Percentiles rank a stretch among this genome's conserved stretches.
Conservation (phyloP, 2,113 vertebrate genomes). For the Gobius niger region DNA sequence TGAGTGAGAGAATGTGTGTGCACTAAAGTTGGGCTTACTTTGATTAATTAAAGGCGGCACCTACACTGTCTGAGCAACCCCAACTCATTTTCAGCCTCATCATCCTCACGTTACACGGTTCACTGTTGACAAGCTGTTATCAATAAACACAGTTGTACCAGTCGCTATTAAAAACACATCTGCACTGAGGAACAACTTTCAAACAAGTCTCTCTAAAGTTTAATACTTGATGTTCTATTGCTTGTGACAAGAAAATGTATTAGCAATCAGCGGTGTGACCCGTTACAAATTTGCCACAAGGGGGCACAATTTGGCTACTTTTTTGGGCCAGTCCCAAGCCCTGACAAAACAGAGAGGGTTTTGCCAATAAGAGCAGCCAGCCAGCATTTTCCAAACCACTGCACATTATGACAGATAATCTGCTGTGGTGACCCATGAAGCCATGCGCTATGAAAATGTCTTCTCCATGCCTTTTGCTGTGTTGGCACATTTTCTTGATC, state of each 20-base stretch:
- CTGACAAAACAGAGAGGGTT: no score
- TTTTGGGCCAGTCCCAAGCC: not conserved
- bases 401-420: not conserved
- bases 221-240: no score
- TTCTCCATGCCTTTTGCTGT: conserved; percentile 18
- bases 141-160: conserved; percentile 16
- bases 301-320: not conserved
- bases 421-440: not conserved
- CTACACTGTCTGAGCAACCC: conserved; percentile 19
- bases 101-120: conserved; percentile 8
- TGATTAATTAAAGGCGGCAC: conserved; percentile 40
- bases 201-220: not conserved
- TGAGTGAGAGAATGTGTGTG: conserved; percentile 20
- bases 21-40: conserved; percentile 24
- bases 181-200: not conserved
- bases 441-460: not conserved
- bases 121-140: conserved; percentile 3
- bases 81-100: conserved; percentile 22
- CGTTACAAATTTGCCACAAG: no score
- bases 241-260: not conserved
- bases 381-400: not conserved
- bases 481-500: conserved; percentile 39
- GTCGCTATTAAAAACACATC: conserved; percentile 15
- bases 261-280: not conserved
- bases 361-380: not conserved